Percentiles rank a stretch among this genome's conserved stretches.
These are phyloP conservation scores for Crypturellus tataupa DNA, from an alignment of 2,797 vertebrate species.

Conservation along the genomic window DNA sequence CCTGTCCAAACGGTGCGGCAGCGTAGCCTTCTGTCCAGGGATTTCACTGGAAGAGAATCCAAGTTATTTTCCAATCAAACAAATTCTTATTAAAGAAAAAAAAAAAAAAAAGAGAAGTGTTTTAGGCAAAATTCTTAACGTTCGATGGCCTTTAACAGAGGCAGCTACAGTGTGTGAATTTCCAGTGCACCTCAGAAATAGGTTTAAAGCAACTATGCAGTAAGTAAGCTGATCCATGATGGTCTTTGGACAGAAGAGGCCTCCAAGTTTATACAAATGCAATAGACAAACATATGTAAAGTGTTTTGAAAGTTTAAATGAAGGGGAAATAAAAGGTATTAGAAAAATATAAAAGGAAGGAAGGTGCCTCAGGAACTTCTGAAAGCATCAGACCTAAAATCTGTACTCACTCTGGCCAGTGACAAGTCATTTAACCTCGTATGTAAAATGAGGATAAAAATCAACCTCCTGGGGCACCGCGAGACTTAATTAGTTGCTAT, in stretches of 20 bases:
- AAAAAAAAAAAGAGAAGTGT: not conserved
- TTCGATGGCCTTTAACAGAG: not conserved
- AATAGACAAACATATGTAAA: not conserved
- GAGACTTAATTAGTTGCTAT: conserved; percentile 61
- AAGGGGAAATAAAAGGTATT: not conserved
- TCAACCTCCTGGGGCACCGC: not conserved
- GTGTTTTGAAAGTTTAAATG: not conserved
- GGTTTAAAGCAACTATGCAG: not conserved
- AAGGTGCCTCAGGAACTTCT: not conserved
- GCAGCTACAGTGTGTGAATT: not conserved
- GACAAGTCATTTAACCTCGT: not conserved
- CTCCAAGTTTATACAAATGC: not conserved
- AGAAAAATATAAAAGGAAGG: not conserved
- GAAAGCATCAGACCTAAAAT: not conserved
- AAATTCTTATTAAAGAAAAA: not conserved
- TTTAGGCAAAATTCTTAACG: not conserved
- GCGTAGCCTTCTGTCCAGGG: not conserved
- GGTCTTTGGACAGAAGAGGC: not conserved
- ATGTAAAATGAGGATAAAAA: not conserved
- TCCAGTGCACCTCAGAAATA: not conserved
- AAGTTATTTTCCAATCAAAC: not conserved
- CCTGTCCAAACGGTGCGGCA: not conserved
- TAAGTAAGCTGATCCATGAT: accelerated
- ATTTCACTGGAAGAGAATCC: not conserved
- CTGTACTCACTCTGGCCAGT: not conserved